phyloP scores from a whole-genome alignment of 2,797 vertebrate species.

The Gymnoscopelus braueri region DNA sequence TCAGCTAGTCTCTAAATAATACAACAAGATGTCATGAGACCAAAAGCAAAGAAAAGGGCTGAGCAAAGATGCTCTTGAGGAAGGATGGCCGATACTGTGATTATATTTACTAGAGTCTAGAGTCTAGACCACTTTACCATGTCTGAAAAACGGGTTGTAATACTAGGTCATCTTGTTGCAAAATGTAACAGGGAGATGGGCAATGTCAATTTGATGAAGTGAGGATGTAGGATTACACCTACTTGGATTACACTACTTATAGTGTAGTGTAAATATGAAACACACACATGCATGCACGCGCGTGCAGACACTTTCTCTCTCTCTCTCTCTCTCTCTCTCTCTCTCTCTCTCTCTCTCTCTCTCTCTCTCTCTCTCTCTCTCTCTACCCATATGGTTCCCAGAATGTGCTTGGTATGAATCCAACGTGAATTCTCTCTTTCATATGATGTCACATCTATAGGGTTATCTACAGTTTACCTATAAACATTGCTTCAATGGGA shows the following conservation, averaged over 20 bases:
- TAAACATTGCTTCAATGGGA: too few species aligned
- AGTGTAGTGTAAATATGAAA: not conserved
- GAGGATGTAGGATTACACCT: not conserved
- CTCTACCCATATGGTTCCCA: too few species aligned
- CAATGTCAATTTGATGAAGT: not conserved
- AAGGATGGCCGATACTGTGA: conserved; percentile 31
- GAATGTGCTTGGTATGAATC: too few species aligned
- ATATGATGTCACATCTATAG: too few species aligned
- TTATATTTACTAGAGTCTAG: not conserved
- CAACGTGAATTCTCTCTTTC: too few species aligned
- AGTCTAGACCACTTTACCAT: conserved; percentile 16
- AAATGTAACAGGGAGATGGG: too few species aligned
- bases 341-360: too few species aligned
- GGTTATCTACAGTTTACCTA: too few species aligned
- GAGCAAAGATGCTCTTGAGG: conserved; percentile 32
- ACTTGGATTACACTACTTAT: not conserved
- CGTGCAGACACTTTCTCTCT: not conserved
- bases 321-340: too few species aligned
- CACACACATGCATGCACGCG: too few species aligned
- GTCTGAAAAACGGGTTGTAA: not conserved
- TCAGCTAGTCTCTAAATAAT: conserved; percentile 64
- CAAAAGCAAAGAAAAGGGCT: conserved; percentile 39
- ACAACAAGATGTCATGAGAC: conserved; percentile 43
- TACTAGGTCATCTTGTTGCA: too few species aligned
- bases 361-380: too few species aligned